Conservation (phyloP, 2,888 invertebrate species). For the Drosophila parthenogenetica region DNA sequence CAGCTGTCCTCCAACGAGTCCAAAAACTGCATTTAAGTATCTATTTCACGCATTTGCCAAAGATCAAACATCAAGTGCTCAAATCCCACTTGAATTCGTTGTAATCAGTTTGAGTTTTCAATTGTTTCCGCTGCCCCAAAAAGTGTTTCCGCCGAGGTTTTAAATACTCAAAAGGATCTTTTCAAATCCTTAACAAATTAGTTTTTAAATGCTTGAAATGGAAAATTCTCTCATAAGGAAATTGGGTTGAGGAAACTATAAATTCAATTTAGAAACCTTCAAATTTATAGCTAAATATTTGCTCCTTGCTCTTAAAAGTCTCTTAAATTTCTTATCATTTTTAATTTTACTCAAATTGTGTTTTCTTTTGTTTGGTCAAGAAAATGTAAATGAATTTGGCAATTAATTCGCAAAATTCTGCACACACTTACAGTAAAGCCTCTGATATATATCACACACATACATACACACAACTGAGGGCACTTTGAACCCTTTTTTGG, state of each 20-base stretch:
- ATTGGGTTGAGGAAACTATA: no score
- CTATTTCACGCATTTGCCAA: slow-evolving; percentile 76
- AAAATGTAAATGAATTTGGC: not conserved
- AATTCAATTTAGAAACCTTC: no score
- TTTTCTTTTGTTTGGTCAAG: not conserved
- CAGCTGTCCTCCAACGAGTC: slow-evolving; percentile 40
- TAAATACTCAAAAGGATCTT: slow-evolving; percentile 14
- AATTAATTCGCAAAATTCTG: slow-evolving; percentile 11
- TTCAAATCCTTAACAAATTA: slow-evolving; percentile 1
- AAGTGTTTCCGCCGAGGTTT: slow-evolving; percentile 36
- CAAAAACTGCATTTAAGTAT: slow-evolving; percentile 57
- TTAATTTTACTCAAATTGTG: not conserved
- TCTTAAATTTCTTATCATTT: no score
- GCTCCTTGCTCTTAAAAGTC: no score
- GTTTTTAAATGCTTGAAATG: not conserved
- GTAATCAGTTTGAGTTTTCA: slow-evolving; percentile 13
- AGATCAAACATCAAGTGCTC: slow-evolving; percentile 65
- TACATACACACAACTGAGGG: not conserved
- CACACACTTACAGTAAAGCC: not conserved
- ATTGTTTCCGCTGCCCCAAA: slow-evolving; percentile 47
- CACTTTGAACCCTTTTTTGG: slow-evolving; percentile 23
- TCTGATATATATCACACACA: slow-evolving; percentile 12
- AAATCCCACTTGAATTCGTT: slow-evolving; percentile 58
- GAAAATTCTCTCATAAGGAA: not conserved
- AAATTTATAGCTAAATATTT: no score